Percentiles rank a stretch among this genome's conserved stretches.
Conservation (phyloP, 2,888 invertebrate genomes). For the Ophioninae sp. region DNA sequence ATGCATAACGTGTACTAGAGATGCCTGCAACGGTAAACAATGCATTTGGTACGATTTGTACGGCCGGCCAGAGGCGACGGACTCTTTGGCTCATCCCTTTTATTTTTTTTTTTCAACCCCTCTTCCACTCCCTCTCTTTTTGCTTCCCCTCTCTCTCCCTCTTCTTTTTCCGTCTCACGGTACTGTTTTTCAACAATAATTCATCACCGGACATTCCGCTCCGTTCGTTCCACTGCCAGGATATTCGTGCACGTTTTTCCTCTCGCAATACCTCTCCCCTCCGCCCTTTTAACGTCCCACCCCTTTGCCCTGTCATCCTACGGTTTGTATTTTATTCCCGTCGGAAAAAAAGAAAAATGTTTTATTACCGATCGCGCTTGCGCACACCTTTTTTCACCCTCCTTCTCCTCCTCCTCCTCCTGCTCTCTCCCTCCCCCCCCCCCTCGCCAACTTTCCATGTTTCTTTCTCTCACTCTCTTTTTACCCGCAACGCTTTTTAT, state of each 20-base stretch:
- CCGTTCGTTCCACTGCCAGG: constrained; percentile 52
- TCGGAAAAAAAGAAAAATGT: constrained; percentile 41
- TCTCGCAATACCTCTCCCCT: constrained; percentile 11
- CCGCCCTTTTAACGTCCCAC: not conserved
- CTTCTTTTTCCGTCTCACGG: constrained; percentile 16
- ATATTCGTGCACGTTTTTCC: constrained; percentile 33
- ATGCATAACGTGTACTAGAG: constrained; percentile 1
- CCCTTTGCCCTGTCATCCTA: constrained; percentile 17
- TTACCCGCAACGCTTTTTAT: constrained; percentile 5
- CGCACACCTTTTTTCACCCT: constrained; percentile 3
- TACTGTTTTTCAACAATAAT: constrained; percentile 65
- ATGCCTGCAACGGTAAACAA: constrained; percentile 58
- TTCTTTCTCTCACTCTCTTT: not conserved
- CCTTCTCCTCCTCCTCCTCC: not conserved
- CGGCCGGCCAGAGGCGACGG: constrained; percentile 47
- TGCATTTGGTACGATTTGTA: constrained; percentile 62
- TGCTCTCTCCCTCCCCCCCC: not conserved
- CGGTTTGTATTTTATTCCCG: constrained; percentile 52
- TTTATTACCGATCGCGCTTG: constrained; percentile 49
- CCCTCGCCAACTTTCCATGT: not conserved
- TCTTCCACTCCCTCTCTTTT: constrained; percentile 10
- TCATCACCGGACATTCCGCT: constrained; percentile 65
- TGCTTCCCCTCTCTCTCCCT: constrained; percentile 24
- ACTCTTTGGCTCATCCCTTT: constrained; percentile 38
- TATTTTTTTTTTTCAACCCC: constrained; percentile 12